Evolutionary conservation across 2,888 invertebrate genomes (phyloP).

Genomic region (Strigamia transsilvanica): DNA sequence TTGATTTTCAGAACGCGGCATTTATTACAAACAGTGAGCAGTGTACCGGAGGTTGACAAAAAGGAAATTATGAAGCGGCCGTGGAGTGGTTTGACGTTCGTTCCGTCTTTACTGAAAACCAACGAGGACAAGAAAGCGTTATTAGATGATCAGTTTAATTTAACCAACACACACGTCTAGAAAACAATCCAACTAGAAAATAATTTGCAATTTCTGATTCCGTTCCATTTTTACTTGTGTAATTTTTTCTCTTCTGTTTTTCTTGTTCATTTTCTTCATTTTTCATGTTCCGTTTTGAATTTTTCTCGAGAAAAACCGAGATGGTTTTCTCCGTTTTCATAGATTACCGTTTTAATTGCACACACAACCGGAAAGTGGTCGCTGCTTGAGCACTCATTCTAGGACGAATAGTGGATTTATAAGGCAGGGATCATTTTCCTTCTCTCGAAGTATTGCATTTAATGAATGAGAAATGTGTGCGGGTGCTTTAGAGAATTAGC

Average conservation of each 20-base stretch:
- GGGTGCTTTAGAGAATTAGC: background rate
- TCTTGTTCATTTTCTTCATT: background rate
- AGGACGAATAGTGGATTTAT: conserved; percentile 52
- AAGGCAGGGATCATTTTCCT: conserved; percentile 29
- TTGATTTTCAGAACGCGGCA: background rate
- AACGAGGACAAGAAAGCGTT: conserved; percentile 12
- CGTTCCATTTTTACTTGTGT: background rate
- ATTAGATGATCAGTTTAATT: background rate
- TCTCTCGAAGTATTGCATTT: background rate
- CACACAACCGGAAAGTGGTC: conserved; percentile 29
- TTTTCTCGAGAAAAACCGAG: background rate
- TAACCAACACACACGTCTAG: conserved; percentile 8
- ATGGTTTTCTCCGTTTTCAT: background rate
- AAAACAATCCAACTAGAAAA: background rate
- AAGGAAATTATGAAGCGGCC: background rate
- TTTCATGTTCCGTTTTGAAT: too few relatives aligned
- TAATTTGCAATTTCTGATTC: background rate
- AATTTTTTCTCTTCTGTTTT: background rate
- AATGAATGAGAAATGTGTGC: background rate
- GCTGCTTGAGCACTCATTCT: conserved; percentile 51
- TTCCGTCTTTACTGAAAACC: background rate
- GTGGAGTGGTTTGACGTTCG: background rate
- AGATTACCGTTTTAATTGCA: background rate
- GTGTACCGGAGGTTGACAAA: background rate
- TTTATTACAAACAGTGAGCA: background rate